Conservation (phyloP, 35 echinoderm and acorn worm genomes). For the Ophiothrix spiculata region DNA sequence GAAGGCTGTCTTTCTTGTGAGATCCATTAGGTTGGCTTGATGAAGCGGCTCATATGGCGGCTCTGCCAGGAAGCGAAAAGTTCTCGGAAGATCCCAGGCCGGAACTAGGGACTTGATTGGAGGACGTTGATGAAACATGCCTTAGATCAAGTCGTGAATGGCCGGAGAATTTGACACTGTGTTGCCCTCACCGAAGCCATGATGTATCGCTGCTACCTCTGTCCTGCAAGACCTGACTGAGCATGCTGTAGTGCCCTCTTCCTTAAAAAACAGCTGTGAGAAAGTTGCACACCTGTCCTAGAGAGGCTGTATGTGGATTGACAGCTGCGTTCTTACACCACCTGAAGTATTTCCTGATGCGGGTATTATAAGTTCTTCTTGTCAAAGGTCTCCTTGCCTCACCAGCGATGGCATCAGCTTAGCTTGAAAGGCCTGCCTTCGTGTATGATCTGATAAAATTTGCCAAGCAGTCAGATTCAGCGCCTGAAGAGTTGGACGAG, state of each 20-base stretch:
- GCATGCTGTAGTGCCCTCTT: neutral
- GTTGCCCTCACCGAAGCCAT: neutral
- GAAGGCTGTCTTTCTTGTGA: constrained; percentile 3
- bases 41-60: neutral
- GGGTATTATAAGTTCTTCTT: too few relatives aligned
- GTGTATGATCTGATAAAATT: too few relatives aligned
- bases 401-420: too few relatives aligned
- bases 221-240: too few relatives aligned
- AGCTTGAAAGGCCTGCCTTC: too few relatives aligned
- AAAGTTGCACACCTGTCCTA: neutral
- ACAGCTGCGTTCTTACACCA: neutral
- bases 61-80: neutral
- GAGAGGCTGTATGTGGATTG: neutral
- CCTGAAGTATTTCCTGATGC: too few relatives aligned
- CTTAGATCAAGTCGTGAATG: neutral
- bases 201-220: neutral
- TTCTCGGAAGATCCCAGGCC: neutral
- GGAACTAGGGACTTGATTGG: neutral
- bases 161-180: neutral
- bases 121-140: neutral
- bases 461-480: neutral
- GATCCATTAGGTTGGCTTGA: neutral
- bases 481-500: neutral
- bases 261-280: neutral
- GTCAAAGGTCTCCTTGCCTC: too few relatives aligned